These are phyloP conservation scores for Tachina fera DNA, from an alignment of 2,888 invertebrate species.

Conservation along the genomic window DNA sequence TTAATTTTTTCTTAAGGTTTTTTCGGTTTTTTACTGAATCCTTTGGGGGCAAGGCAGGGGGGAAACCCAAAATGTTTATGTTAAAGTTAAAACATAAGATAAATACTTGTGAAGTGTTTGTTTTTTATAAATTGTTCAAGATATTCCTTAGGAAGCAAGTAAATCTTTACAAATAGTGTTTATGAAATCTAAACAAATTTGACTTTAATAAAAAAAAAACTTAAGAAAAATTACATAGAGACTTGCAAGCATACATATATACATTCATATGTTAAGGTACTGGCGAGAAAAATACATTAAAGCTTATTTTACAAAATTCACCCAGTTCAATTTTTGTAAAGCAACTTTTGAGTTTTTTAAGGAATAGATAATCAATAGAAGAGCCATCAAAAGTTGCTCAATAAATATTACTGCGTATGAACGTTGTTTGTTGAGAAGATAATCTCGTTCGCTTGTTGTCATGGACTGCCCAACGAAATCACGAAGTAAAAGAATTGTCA, in stretches of 20 bases:
- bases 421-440: too few species aligned
- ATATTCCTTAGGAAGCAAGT: conserved; percentile 16
- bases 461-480: too few species aligned
- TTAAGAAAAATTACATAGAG: conserved; percentile 2
- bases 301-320: too few species aligned
- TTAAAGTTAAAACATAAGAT: conserved; percentile 41
- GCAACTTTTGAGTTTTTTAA: too few species aligned
- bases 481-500: too few species aligned
- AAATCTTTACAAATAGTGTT: conserved; percentile 31
- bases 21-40: not conserved
- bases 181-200: conserved; percentile 13
- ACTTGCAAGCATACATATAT: not conserved
- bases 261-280: too few species aligned
- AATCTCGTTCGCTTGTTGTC: too few species aligned
- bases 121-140: conserved; percentile 46
- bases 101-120: conserved; percentile 50
- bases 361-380: too few species aligned
- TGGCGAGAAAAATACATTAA: too few species aligned
- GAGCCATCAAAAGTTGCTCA: too few species aligned
- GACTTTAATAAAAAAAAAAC: not conserved
- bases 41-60: not conserved
- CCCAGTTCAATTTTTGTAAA: too few species aligned
- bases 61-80: not conserved
- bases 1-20: conserved; percentile 56
- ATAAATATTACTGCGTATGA: too few species aligned